Percentiles rank a stretch among this genome's conserved stretches.
phyloP scores from a whole-genome alignment of 2,888 invertebrate species.

The Drosophila histrio region DNA sequence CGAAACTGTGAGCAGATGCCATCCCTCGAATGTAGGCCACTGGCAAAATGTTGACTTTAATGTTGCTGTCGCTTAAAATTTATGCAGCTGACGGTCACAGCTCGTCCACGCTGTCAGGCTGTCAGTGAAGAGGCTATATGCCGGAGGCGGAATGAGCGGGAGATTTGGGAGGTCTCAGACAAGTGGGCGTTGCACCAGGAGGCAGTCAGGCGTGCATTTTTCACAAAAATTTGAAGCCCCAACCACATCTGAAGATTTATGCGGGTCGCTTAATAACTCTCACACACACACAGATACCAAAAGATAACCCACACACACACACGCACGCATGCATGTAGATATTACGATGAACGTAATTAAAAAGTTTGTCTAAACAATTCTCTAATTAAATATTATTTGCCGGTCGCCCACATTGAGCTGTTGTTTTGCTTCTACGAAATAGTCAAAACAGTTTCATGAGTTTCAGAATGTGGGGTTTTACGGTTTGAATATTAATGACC shows the following conservation, averaged over 20 bases:
- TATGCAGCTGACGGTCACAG: constrained; percentile 74
- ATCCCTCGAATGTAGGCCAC: constrained; percentile 68
- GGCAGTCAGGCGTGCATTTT: constrained; percentile 53
- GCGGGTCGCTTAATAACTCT: constrained; percentile 60
- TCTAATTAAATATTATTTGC: constrained; percentile 76
- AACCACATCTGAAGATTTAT: constrained; percentile 64
- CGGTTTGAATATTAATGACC: constrained; percentile 74
- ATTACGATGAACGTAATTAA: constrained; percentile 63
- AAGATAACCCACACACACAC: constrained; percentile 8
- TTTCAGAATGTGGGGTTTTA: constrained; percentile 34
- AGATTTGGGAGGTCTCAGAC: constrained; percentile 3
- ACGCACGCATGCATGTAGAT: background rate
- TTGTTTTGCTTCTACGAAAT: constrained; percentile 26
- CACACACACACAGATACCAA: constrained; percentile 13
- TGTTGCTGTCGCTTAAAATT: constrained; percentile 75
- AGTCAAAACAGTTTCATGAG: constrained; percentile 36
- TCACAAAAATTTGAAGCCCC: constrained; percentile 41
- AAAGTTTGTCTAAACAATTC: constrained; percentile 78
- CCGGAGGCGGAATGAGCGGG: background rate
- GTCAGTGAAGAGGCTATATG: constrained; percentile 7
- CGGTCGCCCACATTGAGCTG: constrained; percentile 68
- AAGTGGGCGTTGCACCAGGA: constrained; percentile 34
- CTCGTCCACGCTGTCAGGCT: constrained; percentile 56
- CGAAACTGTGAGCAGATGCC: constrained; percentile 3
- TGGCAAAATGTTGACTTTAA: constrained; percentile 80